Evolutionary conservation across 2,888 invertebrate genomes (phyloP).

Genomic region (Melanchra persicariae): DNA sequence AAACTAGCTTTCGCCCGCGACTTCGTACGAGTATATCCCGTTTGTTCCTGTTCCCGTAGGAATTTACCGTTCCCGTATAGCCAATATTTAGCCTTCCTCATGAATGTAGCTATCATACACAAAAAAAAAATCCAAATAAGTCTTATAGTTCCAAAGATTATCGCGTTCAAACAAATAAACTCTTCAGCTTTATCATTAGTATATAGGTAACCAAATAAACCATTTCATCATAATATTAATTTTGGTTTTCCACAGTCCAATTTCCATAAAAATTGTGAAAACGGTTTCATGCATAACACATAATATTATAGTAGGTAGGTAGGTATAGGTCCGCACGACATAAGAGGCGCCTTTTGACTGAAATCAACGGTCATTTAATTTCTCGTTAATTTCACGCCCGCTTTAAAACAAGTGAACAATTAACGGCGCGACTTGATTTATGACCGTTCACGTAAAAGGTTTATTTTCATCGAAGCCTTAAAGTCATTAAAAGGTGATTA

Average conservation of each 20-base stretch:
- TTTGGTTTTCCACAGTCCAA: background rate
- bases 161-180: too few relatives aligned
- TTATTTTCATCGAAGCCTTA: constrained; percentile 71
- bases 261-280: background rate
- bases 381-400: constrained; percentile 52
- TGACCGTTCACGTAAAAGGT: constrained; percentile 65
- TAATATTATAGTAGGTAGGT: too few relatives aligned
- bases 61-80: too few relatives aligned
- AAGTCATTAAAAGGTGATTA: constrained; percentile 75
- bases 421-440: constrained; percentile 66
- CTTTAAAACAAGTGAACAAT: constrained; percentile 57
- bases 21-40: too few relatives aligned
- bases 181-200: too few relatives aligned
- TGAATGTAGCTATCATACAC: too few relatives aligned
- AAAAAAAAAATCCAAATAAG: too few relatives aligned
- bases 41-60: too few relatives aligned
- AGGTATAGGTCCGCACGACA: background rate
- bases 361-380: constrained; percentile 51
- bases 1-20: too few relatives aligned
- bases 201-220: too few relatives aligned
- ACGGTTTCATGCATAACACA: background rate
- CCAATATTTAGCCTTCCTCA: too few relatives aligned
- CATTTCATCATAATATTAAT: background rate
- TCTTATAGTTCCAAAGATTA: too few relatives aligned
- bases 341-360: constrained; percentile 44